These are phyloP conservation scores for Fragum sueziense DNA, from an alignment of 2,888 invertebrate species.

Conservation along the genomic window DNA sequence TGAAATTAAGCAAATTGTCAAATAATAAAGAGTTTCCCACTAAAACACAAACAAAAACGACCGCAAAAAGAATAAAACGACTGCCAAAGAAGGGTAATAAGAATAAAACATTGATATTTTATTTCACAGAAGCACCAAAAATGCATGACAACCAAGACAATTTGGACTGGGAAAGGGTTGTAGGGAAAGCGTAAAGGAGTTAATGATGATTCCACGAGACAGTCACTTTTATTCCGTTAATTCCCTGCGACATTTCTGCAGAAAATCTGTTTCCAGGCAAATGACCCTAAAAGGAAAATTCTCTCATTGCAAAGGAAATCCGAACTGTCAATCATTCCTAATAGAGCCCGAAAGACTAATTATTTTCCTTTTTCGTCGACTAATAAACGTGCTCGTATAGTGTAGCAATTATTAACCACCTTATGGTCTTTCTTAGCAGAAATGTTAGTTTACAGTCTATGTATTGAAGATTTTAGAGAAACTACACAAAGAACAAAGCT, in stretches of 20 bases:
- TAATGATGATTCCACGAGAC: conserved; percentile 11
- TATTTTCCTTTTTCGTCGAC: not conserved
- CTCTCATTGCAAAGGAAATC: not conserved
- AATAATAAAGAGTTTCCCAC: no score
- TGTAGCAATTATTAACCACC: not conserved
- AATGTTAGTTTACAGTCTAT: no score
- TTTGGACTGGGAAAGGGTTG: not conserved
- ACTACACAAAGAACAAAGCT: no score
- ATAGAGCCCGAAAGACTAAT: not conserved
- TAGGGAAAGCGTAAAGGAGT: not conserved
- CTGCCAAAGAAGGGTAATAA: no score
- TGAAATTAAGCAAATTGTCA: no score
- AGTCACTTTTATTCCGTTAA: conserved; percentile 16
- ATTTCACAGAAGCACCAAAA: no score
- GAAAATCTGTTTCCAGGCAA: conserved; percentile 10
- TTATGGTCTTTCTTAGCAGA: no score
- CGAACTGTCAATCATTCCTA: not conserved
- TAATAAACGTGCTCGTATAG: not conserved
- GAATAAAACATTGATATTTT: no score
- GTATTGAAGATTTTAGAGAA: no score
- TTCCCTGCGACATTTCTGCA: not conserved
- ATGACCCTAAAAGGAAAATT: not conserved
- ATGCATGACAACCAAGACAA: no score
- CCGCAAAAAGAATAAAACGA: no score
- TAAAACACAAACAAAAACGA: no score